Evolutionary conservation across 2,797 vertebrate species (phyloP).

Genomic region (Protonibea diacanthus): DNA sequence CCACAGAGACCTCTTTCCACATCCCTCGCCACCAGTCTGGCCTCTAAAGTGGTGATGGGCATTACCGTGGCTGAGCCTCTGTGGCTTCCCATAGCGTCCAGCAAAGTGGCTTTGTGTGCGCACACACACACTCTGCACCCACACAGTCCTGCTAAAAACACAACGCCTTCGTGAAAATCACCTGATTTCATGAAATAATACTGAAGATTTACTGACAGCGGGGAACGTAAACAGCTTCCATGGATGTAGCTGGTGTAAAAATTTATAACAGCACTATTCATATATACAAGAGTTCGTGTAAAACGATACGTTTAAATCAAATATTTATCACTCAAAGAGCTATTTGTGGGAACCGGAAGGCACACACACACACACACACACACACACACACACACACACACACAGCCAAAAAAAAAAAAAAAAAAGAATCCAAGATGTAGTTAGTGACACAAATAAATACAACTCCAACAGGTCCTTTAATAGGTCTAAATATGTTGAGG

Average conservation of each 20-base stretch:
- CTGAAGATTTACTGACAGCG: conserved; percentile 38
- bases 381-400: too few relatives aligned
- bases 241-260: conserved; percentile 7
- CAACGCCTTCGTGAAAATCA: conserved; percentile 41
- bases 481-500: conserved; percentile 51
- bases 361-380: too few relatives aligned
- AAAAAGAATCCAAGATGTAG: conserved; percentile 18
- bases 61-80: conserved; percentile 75
- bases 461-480: conserved; percentile 65
- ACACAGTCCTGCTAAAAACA: conserved; percentile 35
- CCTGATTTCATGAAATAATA: conserved; percentile 42
- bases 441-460: conserved; percentile 60
- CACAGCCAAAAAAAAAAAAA: not conserved
- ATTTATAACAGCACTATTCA: conserved; percentile 20
- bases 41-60: conserved; percentile 80
- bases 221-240: conserved; percentile 15
- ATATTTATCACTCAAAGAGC: conserved; percentile 57
- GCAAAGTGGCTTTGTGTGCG: conserved; percentile 71
- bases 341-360: conserved; percentile 36
- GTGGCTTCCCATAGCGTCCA: conserved; percentile 76
- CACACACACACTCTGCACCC: conserved; percentile 31
- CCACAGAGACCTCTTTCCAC: conserved; percentile 77
- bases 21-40: conserved; percentile 77
- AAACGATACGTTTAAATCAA: conserved; percentile 51
- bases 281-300: conserved; percentile 14